Evolutionary conservation across 2,888 invertebrate genomes (phyloP), one percentile per base, ranked within the genome.

Genomic region (Xestia c-nigrum): DNA sequence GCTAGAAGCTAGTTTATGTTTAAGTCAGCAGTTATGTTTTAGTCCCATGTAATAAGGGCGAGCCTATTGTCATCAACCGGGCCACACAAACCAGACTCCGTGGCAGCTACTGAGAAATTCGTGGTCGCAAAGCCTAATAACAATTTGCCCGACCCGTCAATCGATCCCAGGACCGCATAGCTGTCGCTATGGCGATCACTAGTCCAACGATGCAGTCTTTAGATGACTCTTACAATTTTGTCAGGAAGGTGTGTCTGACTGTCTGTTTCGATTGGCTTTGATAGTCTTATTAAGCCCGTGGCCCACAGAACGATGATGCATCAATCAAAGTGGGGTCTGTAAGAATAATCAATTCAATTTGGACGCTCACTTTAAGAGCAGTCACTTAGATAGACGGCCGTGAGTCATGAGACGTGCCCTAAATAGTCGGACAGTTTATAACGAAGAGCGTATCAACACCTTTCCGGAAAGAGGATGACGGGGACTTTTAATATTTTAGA

Each of bases 321-420:
- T 80, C 76, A 74, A 79, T 80, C 74, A 69, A 31, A 47, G 68
- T 72, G 74, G 71, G 72, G 66, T 71, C 68, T 75, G 66, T 82
- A 74, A 80, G 78, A 74, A 69, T 66, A 87, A 85, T 85, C 78
- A 76, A 74, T 81, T 85, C 81, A 83, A 86, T 85, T 89, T 80
- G 64, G 76, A 21, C 59, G 76, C 68, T 76, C 76, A 72, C 66
- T 83, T 76, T 76, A 40, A 77, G 76, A 77, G 47, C 46, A 72
- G 61, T 46, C 74, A 66, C 72, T 72, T 72, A 78, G 71, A 76
- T 38, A 73, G 72, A 78, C 67, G 69, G 5, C 1, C 12, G 50
- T 89, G 88, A 89, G 71, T 88, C 89, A 88, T 43, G 55, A 46
- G 47, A 24, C 21, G 68, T 80, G 78, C 43, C 77, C 87, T 74